Percentiles rank a stretch among this genome's conserved stretches.
Evolutionary conservation across 64 coral and sea anemone species (phyloP).

Genomic region (Hydrozoanthus tunicans): DNA sequence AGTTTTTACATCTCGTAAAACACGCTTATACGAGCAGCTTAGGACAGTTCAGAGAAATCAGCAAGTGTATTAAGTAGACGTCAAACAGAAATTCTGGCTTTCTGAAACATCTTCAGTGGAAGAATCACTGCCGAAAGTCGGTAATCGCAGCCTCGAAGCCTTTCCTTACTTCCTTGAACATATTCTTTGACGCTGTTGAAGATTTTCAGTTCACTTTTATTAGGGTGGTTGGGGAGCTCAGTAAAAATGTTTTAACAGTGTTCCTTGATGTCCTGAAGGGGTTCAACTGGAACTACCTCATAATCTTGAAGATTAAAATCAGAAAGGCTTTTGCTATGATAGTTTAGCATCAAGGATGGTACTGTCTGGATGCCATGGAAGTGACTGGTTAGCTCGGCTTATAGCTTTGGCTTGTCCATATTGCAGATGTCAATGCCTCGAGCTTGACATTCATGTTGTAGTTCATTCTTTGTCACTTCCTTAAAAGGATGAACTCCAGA

Average conservation of each 20-base stretch:
- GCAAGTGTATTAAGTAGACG: slow-evolving; percentile 26
- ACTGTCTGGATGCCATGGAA: slow-evolving; percentile 54
- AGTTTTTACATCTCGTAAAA: neutral
- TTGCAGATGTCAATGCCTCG: neutral
- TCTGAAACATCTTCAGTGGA: neutral
- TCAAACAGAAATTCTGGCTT: neutral
- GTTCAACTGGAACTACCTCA: slow-evolving; percentile 55
- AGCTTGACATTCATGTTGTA: slow-evolving; percentile 16
- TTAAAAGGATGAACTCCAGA: slow-evolving; percentile 51
- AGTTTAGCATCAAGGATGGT: slow-evolving; percentile 35
- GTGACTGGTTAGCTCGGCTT: slow-evolving; percentile 11
- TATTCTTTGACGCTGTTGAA: neutral
- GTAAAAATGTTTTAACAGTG: slow-evolving; percentile 61
- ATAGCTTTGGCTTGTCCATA: neutral
- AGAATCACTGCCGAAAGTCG: slow-evolving; percentile 23
- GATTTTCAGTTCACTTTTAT: neutral
- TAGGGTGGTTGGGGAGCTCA: slow-evolving; percentile 42
- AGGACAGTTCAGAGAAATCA: slow-evolving; percentile 33
- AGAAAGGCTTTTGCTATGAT: neutral
- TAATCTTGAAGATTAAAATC: slow-evolving; percentile 32
- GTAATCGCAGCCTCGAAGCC: slow-evolving; percentile 43
- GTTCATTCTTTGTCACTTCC: slow-evolving; percentile 42
- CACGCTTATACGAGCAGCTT: neutral
- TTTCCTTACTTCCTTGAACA: slow-evolving; percentile 19
- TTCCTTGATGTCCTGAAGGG: slow-evolving; percentile 59